These are phyloP conservation scores for Himalopsyche anomala DNA, from an alignment of 2,888 invertebrate genomes.

Conservation along the genomic window DNA sequence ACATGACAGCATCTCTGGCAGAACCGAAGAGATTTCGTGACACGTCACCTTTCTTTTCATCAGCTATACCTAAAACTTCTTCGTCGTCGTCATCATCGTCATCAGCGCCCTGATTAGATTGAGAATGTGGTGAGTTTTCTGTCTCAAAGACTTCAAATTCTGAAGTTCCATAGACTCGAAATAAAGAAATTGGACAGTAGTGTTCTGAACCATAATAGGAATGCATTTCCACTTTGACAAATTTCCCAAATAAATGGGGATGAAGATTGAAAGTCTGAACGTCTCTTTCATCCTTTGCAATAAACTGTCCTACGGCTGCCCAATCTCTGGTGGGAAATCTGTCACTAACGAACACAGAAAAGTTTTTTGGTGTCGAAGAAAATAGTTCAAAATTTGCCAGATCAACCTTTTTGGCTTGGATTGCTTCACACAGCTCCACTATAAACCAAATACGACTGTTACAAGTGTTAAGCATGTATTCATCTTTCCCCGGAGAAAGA, in stretches of 20 bases:
- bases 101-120: constrained; percentile 81
- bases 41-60: constrained; percentile 75
- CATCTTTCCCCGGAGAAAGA: constrained; percentile 93
- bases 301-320: constrained; percentile 91
- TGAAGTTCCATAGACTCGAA: constrained; percentile 94
- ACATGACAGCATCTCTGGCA: constrained; percentile 93
- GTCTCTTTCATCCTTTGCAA: constrained; percentile 90
- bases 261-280: constrained; percentile 90
- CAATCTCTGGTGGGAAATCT: constrained; percentile 95
- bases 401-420: constrained; percentile 96
- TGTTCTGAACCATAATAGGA: constrained; percentile 98
- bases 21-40: constrained; percentile 88
- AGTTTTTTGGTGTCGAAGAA: constrained; percentile 96
- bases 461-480: constrained; percentile 98
- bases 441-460: constrained; percentile 96
- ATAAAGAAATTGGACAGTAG: constrained; percentile 97
- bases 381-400: constrained; percentile 98
- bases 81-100: constrained; percentile 83
- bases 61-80: constrained; percentile 73
- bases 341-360: constrained; percentile 91
- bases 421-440: constrained; percentile 97
- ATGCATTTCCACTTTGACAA: constrained; percentile 92
- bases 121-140: constrained; percentile 82
- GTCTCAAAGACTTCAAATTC: constrained; percentile 93
- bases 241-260: constrained; percentile 91